Conservation (phyloP, 2,888 invertebrate genomes). For the Pogonocherus hispidulus region DNA sequence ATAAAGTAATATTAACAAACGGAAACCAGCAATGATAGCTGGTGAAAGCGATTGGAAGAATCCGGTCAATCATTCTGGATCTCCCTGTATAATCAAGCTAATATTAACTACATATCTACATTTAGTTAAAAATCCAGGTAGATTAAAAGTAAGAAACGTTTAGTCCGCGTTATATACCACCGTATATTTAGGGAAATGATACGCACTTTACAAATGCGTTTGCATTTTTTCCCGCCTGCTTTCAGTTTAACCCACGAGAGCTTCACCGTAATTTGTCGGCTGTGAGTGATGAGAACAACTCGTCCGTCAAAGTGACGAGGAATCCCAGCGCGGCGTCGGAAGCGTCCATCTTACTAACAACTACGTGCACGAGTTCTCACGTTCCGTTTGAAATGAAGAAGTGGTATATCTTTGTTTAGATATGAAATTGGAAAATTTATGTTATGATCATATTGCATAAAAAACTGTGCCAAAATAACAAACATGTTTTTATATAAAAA, state of each 20-base stretch:
- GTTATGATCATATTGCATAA: too few species aligned
- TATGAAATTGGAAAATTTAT: neutral
- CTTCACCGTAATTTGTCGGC: conserved; percentile 59
- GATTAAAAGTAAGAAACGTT: too few species aligned
- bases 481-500: too few species aligned
- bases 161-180: too few species aligned
- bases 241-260: conserved; percentile 13
- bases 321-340: conserved; percentile 54
- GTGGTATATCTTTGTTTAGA: neutral
- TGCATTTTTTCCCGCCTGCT: conserved; percentile 21
- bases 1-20: too few species aligned
- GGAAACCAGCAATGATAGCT: too few species aligned
- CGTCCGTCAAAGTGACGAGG: conserved; percentile 61
- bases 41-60: too few species aligned
- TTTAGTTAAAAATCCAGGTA: too few species aligned
- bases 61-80: too few species aligned
- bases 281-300: conserved; percentile 60
- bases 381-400: conserved; percentile 8
- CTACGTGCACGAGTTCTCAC: conserved; percentile 48
- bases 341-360: conserved; percentile 57
- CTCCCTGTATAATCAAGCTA: too few species aligned
- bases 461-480: too few species aligned
- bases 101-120: too few species aligned
- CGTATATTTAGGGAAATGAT: conserved; percentile 6
- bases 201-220: conserved; percentile 20